phyloP scores from a whole-genome alignment of 2,113 vertebrate genomes.

The Gorsachius goisagi region DNA sequence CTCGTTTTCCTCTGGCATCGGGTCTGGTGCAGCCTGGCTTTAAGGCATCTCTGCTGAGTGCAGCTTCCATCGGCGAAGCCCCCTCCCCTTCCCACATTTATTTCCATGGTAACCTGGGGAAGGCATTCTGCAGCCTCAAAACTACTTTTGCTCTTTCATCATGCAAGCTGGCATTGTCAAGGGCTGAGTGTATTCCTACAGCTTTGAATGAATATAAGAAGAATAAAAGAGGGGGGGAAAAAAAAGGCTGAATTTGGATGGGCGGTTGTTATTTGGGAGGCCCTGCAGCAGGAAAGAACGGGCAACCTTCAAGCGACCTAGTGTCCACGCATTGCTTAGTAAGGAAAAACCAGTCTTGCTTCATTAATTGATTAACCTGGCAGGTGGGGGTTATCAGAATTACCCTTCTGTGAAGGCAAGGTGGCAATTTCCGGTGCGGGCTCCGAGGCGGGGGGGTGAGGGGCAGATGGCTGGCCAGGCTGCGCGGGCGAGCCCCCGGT shows the following conservation, averaged over 20 bases:
- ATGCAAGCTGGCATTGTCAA: constrained; percentile 77
- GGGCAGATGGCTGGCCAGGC: constrained; percentile 71
- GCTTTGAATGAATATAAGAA: constrained; percentile 60
- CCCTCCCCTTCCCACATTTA: constrained; percentile 79
- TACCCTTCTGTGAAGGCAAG: not conserved
- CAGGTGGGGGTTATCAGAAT: not conserved
- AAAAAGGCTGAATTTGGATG: constrained; percentile 30
- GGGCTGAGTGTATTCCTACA: constrained; percentile 74
- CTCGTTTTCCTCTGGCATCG: not conserved
- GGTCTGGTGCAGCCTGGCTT: not conserved
- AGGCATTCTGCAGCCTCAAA: constrained; percentile 86
- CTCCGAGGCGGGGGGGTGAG: constrained; percentile 9
- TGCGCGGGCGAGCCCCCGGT: constrained; percentile 65
- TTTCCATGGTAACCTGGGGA: constrained; percentile 88
- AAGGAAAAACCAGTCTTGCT: constrained; percentile 42
- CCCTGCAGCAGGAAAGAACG: not conserved
- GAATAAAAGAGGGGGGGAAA: not conserved
- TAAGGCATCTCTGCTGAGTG: not conserved
- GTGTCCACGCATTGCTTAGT: not conserved
- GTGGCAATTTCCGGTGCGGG: not conserved
- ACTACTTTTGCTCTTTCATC: constrained; percentile 84
- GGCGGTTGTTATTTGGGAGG: constrained; percentile 55
- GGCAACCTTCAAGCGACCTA: constrained; percentile 60
- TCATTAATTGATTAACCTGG: constrained; percentile 26
- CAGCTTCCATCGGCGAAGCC: constrained; percentile 32